Conservation (phyloP, 2,113 vertebrate genomes). For the Peromyscus maniculatus region DNA sequence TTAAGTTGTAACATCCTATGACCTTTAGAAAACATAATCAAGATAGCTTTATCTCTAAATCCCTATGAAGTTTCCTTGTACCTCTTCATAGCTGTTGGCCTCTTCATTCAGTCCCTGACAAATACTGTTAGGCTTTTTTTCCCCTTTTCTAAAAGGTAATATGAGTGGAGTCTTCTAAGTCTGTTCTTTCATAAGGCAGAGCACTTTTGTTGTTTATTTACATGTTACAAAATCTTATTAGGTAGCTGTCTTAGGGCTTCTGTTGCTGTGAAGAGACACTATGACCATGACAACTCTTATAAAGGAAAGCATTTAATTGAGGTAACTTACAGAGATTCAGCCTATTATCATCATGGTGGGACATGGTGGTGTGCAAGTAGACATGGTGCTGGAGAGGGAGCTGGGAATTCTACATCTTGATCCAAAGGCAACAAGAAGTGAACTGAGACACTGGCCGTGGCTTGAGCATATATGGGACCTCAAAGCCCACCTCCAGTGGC, state of each 20-base stretch:
- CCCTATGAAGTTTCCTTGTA: background rate
- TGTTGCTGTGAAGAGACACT: background rate
- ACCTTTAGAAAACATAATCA: slow-evolving; percentile 18
- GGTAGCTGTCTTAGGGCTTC: background rate
- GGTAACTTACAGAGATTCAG: background rate
- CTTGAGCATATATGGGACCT: background rate
- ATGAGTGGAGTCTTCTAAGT: background rate
- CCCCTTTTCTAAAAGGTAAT: background rate
- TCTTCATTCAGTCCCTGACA: background rate
- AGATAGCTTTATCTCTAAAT: background rate
- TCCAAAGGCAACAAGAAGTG: background rate
- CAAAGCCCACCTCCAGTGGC: background rate
- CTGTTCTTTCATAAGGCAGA: slow-evolving; percentile 17
- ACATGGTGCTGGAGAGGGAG: background rate
- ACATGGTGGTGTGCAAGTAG: background rate
- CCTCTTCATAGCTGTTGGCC: background rate
- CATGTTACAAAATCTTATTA: background rate
- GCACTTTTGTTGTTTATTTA: background rate
- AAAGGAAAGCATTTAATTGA: background rate
- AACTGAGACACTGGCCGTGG: background rate
- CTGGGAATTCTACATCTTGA: background rate
- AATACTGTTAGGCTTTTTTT: slow-evolving; percentile 11
- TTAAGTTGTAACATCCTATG: slow-evolving; percentile 17
- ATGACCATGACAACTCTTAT: background rate
- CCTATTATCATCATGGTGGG: background rate